Evolutionary conservation across 2,797 vertebrate genomes (phyloP), one percentile per base, ranked within the genome.

Genomic region (Alcedo atthis): DNA sequence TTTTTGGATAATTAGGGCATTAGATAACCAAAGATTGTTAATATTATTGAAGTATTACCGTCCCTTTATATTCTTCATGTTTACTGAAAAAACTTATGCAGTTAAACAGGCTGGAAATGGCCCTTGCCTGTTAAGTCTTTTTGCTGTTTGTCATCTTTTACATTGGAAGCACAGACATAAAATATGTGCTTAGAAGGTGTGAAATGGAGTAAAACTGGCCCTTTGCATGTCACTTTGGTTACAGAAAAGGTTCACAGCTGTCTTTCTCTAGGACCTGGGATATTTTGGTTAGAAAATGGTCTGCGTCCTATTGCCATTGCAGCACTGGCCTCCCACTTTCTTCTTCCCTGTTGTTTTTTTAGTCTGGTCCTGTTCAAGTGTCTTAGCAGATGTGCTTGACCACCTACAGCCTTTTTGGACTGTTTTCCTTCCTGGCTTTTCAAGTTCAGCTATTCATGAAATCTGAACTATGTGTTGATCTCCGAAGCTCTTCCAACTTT

Each of bases 371-470:
- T 0, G 0, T 59, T 87, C 53, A 76, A 95, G 55, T 81, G 68
- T 64, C 94, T 92, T 90, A 85, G 76, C 92, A 96, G 92, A 94
- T 95, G 89, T 93, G 69, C 79, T 94, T 95, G 92, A 91, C 93
- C 92, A 96, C 92, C 94, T 95, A 91, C 89, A 71, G 92, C 28
- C 85, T 87, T 90, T 78, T 45, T 87, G 94, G 82, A 75, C 76
- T 75, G 46, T 75, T 95, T 76, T 94, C 24, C 43, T 95, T 90
- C 90, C 81, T 93, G 75, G 64, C 81, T 88, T 94, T 91, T 91
- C 49, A 80, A 71, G 84, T 69, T 92, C 84, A 90, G 81, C 81
- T 96, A 87, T 92, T 95, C 58, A 67, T 83, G 89, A 87, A 95
- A 94, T 94, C 84, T 85, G 73, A 95, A 92, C 37, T 95, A 80